Conservation (phyloP, 1,140 invertebrate genomes). For the Drosophila santomea region DNA sequence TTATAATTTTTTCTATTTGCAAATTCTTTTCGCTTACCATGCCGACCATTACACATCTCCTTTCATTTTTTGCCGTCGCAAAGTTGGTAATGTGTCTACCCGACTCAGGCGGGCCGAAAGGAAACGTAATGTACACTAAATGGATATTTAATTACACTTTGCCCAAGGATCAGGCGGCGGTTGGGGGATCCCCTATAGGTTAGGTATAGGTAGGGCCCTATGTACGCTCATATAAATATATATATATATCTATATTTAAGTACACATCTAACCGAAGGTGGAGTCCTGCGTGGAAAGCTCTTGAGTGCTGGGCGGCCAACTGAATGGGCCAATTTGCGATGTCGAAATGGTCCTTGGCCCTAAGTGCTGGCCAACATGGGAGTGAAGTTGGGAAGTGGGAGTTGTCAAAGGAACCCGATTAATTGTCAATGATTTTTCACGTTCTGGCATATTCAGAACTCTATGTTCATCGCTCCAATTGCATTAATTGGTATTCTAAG, state of each 20-base stretch:
- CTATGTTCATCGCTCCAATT: background rate
- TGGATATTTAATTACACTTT: conserved; percentile 82
- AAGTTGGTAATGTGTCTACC: conserved; percentile 72
- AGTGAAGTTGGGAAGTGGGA: background rate
- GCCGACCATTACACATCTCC: no score
- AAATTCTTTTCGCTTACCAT: no score
- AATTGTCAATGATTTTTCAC: conserved; percentile 4
- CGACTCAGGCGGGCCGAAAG: conserved; percentile 62
- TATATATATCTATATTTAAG: background rate
- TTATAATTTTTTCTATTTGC: no score
- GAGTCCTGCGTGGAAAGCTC: conserved; percentile 36
- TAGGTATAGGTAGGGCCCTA: background rate
- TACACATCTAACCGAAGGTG: conserved; percentile 3
- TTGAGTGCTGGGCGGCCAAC: conserved; percentile 34
- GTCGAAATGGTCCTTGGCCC: conserved; percentile 23
- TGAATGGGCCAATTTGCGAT: conserved; percentile 39
- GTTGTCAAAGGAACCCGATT: conserved; percentile 25
- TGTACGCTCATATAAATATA: conserved; percentile 9
- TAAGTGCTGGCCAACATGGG: conserved; percentile 22
- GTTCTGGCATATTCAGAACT: background rate
- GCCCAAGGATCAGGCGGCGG: conserved; percentile 25
- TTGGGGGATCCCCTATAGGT: background rate
- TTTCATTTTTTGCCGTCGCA: conserved; percentile 7
- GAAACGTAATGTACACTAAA: conserved; percentile 81
- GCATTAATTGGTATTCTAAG: background rate